These are phyloP conservation scores for Vimba vimba DNA, from an alignment of 2,113 vertebrate genomes.

Conservation along the genomic window DNA sequence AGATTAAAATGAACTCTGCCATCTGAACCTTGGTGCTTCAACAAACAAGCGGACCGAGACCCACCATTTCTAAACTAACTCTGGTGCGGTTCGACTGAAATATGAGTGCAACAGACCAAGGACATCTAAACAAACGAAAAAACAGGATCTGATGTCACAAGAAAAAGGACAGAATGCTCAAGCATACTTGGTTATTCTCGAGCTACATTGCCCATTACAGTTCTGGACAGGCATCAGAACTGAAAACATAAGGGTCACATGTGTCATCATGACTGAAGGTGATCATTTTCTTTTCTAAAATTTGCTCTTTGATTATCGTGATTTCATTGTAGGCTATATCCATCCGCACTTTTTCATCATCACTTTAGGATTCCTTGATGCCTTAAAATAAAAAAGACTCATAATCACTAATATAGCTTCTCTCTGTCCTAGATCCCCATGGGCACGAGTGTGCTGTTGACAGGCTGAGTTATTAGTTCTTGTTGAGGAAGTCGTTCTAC, in stretches of 20 bases:
- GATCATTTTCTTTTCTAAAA: background rate
- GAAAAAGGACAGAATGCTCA: no score
- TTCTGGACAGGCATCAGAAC: no score
- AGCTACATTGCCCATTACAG: no score
- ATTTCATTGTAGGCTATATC: background rate
- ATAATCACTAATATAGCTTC: slow-evolving; percentile 23
- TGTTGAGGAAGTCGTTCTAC: slow-evolving; percentile 11
- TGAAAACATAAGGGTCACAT: background rate
- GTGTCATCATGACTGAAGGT: background rate
- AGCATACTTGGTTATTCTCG: no score
- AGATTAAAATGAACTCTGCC: no score
- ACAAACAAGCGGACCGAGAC: no score
- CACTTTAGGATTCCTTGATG: background rate
- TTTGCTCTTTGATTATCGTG: background rate
- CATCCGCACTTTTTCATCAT: background rate
- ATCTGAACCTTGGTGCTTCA: no score
- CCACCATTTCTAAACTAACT: no score
- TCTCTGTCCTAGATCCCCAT: background rate
- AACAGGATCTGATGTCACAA: no score
- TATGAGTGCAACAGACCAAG: no score
- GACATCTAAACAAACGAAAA: no score
- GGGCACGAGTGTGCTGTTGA: slow-evolving; percentile 20
- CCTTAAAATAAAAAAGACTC: background rate
- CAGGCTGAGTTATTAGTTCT: slow-evolving; percentile 20
- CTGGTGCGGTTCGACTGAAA: no score